Evolutionary conservation across 2,888 invertebrate genomes (phyloP).

Genomic region (Ligdia adustata): DNA sequence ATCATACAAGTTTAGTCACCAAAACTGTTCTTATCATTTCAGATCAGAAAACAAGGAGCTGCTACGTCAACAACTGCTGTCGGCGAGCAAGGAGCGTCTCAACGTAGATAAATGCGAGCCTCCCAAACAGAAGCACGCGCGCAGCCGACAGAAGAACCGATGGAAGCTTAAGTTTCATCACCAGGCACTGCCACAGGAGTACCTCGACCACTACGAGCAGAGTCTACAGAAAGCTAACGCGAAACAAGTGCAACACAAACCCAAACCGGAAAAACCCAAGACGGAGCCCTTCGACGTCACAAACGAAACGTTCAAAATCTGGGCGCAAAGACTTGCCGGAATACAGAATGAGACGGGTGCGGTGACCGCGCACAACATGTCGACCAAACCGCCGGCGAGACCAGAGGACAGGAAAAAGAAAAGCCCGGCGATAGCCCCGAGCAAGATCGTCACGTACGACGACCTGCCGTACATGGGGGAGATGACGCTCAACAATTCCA

Average conservation of each 20-base stretch:
- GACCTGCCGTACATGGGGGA: conserved; percentile 97
- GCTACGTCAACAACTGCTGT: conserved; percentile 71
- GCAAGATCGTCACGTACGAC: conserved; percentile 88
- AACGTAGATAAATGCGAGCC: conserved; percentile 56
- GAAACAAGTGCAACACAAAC: conserved; percentile 53
- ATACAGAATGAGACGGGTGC: conserved; percentile 85
- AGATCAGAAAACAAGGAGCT: conserved; percentile 77
- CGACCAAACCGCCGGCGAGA: conserved; percentile 33
- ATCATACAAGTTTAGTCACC: neutral
- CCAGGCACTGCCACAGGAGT: conserved; percentile 90
- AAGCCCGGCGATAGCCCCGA: conserved; percentile 67
- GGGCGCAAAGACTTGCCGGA: conserved; percentile 90
- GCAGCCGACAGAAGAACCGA: conserved; percentile 85
- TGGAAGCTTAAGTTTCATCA: conserved; percentile 92
- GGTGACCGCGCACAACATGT: conserved; percentile 53
- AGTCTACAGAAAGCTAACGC: conserved; percentile 84
- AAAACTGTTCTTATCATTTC: conserved; percentile 41
- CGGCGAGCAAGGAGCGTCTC: conserved; percentile 69
- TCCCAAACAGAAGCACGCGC: conserved; percentile 62
- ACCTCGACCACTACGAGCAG: conserved; percentile 91
- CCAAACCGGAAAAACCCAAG: conserved; percentile 64
- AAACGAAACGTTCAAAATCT: conserved; percentile 88
- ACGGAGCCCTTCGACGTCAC: conserved; percentile 70
- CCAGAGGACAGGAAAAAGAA: conserved; percentile 68
- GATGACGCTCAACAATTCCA: conserved; percentile 94